Evolutionary conservation across 1,140 invertebrate species (phyloP), one percentile per base, ranked within the genome.

Genomic region (Hydropsyche tenuis): DNA sequence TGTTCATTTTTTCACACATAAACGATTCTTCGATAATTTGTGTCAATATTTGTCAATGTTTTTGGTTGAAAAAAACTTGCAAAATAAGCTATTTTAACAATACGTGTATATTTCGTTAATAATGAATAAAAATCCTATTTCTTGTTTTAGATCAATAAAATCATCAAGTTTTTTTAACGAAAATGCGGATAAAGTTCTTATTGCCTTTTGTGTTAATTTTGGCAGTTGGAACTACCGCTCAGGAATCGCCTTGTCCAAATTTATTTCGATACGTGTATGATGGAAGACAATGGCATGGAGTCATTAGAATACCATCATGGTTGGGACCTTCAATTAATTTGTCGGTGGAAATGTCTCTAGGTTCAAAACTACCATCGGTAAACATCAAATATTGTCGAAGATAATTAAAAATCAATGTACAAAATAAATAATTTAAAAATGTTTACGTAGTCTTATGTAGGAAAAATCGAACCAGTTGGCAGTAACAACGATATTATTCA

Each of bases 221-320:
- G 4, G 2, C 25, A 25, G 25, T 60, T 23, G 3, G 0, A 2
- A 23, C 12, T 23, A 9, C 7, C n/a, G 56, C 3, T 12, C 56
- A 60, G 25, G 9, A 60, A 14, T 60, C 56, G 1, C 56, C 56
- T 25, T 60, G 56, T 25, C 56, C 56, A 1, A 60, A 60, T 60
- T 14, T 60, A 25, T 60, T 60, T 60, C 56, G 56, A 1, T 60
- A 60, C 25, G 56, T 25, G n/a, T 25, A 1, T 25, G 56, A 60
- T 14, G 23, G 23, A 12, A 9, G n/a, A 12, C 56, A 60, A n/a
- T 60, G 56, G 56, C 2, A 60, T 60, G 56, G 56, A 60, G 11
- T 60, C 14, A 25, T 60, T 14, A 60, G 56, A 12, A 60, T 60
- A 12, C 56, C 56, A 5, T 25, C 56, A 14, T 1, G 2, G 7